These are phyloP conservation scores for Ceuthmochares aereus DNA, from an alignment of 2,113 vertebrate genomes.

Conservation along the genomic window DNA sequence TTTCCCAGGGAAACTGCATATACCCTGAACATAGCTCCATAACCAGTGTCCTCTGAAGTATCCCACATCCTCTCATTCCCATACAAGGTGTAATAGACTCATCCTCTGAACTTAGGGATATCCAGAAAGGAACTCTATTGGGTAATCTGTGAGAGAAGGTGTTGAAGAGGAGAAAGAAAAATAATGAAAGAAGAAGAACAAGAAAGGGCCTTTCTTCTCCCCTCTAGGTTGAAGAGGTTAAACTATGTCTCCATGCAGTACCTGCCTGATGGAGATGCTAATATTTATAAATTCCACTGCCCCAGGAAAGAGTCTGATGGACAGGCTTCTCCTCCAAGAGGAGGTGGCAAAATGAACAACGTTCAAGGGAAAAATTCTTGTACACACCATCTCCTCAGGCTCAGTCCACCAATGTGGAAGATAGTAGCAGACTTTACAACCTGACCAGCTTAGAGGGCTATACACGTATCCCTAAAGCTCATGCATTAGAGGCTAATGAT, in stretches of 20 bases:
- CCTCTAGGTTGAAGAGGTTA: background rate
- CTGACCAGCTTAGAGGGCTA: background rate
- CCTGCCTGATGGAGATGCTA: conserved; percentile 7
- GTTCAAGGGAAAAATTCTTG: background rate
- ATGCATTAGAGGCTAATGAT: conserved; percentile 49
- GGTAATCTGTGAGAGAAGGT: background rate
- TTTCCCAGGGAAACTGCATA: background rate
- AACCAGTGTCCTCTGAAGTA: background rate
- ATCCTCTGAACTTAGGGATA: background rate
- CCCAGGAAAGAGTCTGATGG: background rate
- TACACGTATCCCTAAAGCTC: background rate
- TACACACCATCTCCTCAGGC: background rate
- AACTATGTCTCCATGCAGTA: background rate
- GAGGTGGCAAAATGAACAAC: background rate
- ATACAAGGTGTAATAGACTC: background rate
- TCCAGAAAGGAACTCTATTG: background rate
- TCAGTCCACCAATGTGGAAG: background rate
- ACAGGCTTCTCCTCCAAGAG: background rate
- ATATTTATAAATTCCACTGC: background rate
- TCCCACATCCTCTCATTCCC: background rate
- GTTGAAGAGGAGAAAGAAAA: background rate
- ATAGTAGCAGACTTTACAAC: background rate
- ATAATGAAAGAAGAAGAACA: background rate
- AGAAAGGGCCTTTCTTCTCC: background rate
- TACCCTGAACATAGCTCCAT: background rate